Percentiles rank a stretch among this genome's conserved stretches.
These are phyloP conservation scores for Excalfactoria chinensis DNA, from an alignment of 2,113 vertebrate genomes.

Conservation along the genomic window DNA sequence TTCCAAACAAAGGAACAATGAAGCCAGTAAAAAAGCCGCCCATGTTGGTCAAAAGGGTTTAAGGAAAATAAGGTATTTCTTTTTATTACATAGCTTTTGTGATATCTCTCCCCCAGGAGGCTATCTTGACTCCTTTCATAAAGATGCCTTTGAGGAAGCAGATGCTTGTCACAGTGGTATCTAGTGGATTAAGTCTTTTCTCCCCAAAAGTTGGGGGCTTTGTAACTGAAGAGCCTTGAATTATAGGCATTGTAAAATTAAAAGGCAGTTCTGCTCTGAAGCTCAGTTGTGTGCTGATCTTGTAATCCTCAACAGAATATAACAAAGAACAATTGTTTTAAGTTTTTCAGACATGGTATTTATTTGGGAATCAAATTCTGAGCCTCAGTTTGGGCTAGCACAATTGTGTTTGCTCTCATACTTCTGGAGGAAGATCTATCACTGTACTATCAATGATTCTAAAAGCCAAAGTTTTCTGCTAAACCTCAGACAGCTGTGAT, in stretches of 20 bases:
- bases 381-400: not conserved
- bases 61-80: conserved; percentile 14
- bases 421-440: not conserved
- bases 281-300: not conserved
- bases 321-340: not conserved
- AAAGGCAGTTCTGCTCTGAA: not conserved
- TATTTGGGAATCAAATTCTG: not conserved
- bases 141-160: conserved; percentile 40
- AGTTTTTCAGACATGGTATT: not conserved
- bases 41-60: conserved; percentile 4
- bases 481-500: accelerated
- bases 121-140: conserved; percentile 17
- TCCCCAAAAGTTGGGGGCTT: conserved; percentile 6
- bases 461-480: not conserved
- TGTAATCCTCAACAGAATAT: not conserved
- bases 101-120: not conserved
- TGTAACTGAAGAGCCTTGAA: conserved; percentile 14
- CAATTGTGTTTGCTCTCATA: not conserved
- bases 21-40: not conserved
- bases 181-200: conserved; percentile 16
- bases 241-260: conserved; percentile 9
- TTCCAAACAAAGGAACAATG: not conserved
- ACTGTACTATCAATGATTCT: accelerated
- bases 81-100: not conserved
- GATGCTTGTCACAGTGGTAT: conserved; percentile 34